Evolutionary conservation across 2,888 invertebrate species (phyloP).

Genomic region (Proisotoma minuta): DNA sequence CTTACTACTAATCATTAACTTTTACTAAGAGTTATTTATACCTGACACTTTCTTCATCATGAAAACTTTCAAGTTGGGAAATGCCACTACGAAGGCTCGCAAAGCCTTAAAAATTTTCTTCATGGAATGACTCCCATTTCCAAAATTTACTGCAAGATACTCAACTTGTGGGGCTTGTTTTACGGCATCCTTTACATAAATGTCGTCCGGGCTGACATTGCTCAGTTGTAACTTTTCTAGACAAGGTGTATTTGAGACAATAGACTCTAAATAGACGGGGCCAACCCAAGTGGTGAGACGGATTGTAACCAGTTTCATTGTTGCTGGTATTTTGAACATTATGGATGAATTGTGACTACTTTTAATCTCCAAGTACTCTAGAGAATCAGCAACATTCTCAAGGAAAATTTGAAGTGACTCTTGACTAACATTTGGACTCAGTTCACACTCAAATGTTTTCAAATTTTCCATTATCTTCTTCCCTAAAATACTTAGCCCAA

Average conservation of each 20-base stretch:
- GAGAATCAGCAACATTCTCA: conserved; percentile 18
- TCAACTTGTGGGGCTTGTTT: conserved; percentile 19
- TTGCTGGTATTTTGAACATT: conserved; percentile 16
- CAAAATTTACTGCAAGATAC: conserved; percentile 34
- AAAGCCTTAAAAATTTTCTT: conserved; percentile 22
- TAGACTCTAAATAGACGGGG: conserved; percentile 23
- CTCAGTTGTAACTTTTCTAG: conserved; percentile 32
- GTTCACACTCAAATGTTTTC: conserved; percentile 22
- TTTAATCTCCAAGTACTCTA: conserved; percentile 26
- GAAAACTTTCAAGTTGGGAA: conserved; percentile 26
- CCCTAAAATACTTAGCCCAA: conserved; percentile 12
- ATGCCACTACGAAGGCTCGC: conserved; percentile 19
- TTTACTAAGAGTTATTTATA: too few species aligned
- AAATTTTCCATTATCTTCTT: conserved; percentile 14
- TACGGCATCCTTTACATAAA: conserved; percentile 18
- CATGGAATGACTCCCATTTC: conserved; percentile 16
- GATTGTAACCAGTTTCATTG: conserved; percentile 23
- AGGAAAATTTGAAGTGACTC: conserved; percentile 25
- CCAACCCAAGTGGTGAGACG: conserved; percentile 33
- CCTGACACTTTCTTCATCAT: conserved; percentile 28
- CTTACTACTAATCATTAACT: too few species aligned
- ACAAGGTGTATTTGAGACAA: conserved; percentile 20
- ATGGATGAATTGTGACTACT: conserved; percentile 17
- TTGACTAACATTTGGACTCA: conserved; percentile 18
- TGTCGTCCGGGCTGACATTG: conserved; percentile 19